These are phyloP conservation scores for Calephelis virginiensis DNA, from an alignment of 1,140 invertebrate genomes.

Conservation along the genomic window DNA sequence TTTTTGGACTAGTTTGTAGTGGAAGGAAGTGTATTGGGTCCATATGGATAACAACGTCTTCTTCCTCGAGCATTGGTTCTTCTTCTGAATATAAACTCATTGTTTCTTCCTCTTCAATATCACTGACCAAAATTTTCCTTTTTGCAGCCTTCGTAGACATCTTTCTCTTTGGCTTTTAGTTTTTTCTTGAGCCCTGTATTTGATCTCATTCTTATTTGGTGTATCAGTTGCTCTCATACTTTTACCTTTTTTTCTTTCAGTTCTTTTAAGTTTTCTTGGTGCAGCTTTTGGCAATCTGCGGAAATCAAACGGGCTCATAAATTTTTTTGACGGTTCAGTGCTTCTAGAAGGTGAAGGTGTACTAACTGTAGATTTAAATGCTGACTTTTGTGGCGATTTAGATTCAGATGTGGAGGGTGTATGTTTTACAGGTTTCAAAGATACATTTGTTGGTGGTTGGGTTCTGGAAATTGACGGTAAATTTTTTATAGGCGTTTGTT, in stretches of 20 bases:
- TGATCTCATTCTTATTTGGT: constrained; percentile 24
- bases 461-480: too few relatives aligned
- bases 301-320: constrained; percentile 22
- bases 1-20: neutral
- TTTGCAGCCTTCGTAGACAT: neutral
- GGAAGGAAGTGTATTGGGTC: neutral
- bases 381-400: too few relatives aligned
- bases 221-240: constrained; percentile 21
- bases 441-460: too few relatives aligned
- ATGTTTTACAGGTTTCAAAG: too few relatives aligned
- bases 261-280: constrained; percentile 15
- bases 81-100: constrained; percentile 2
- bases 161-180: constrained; percentile 5
- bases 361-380: neutral
- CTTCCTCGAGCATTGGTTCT: neutral
- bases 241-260: constrained; percentile 22
- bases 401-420: too few relatives aligned
- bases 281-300: constrained; percentile 20
- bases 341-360: constrained; percentile 9
- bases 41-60: neutral
- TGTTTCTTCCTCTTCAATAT: neutral
- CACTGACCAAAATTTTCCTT: neutral
- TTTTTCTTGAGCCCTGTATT: constrained; percentile 20
- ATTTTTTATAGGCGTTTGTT: too few relatives aligned
- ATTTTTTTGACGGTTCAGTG: constrained; percentile 13